Evolutionary conservation across 2,113 vertebrate species (phyloP).

Genomic region (Coracopsis vasa): DNA sequence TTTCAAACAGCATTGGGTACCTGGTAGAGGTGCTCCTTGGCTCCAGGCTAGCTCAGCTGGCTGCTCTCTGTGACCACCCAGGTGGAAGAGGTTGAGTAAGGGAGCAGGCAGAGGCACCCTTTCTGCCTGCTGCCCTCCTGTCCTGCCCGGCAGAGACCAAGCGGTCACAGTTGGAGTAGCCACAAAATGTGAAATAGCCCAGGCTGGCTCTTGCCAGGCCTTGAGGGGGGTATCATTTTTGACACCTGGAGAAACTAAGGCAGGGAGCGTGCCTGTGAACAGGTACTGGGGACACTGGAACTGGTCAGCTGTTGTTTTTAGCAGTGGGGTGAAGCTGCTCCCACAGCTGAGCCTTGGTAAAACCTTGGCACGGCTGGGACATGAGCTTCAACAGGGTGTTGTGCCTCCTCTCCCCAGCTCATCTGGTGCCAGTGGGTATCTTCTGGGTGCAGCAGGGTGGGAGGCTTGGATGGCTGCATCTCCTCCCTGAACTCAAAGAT

Average conservation of each 20-base stretch:
- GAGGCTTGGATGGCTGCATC: background rate
- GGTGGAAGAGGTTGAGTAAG: accelerated
- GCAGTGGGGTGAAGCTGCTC: background rate
- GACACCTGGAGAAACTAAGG: background rate
- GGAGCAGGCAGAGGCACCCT: background rate
- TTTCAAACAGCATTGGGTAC: background rate
- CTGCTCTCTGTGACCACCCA: background rate
- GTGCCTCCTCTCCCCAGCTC: background rate
- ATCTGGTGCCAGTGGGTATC: background rate
- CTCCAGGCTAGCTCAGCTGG: accelerated
- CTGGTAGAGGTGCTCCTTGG: background rate
- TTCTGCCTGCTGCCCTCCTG: background rate
- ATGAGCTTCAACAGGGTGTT: background rate
- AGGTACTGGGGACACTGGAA: background rate
- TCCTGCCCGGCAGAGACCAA: background rate
- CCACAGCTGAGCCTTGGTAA: background rate
- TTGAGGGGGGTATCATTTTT: background rate
- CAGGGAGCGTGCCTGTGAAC: accelerated
- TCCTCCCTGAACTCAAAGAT: background rate
- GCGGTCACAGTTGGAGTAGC: background rate
- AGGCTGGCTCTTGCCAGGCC: background rate
- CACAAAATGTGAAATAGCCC: background rate
- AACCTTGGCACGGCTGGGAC: background rate
- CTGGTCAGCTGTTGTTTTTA: background rate
- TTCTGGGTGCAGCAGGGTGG: background rate